Evolutionary conservation across 2,888 invertebrate genomes (phyloP), one percentile per base, ranked within the genome.

Genomic region (Lamproptera curius): DNA sequence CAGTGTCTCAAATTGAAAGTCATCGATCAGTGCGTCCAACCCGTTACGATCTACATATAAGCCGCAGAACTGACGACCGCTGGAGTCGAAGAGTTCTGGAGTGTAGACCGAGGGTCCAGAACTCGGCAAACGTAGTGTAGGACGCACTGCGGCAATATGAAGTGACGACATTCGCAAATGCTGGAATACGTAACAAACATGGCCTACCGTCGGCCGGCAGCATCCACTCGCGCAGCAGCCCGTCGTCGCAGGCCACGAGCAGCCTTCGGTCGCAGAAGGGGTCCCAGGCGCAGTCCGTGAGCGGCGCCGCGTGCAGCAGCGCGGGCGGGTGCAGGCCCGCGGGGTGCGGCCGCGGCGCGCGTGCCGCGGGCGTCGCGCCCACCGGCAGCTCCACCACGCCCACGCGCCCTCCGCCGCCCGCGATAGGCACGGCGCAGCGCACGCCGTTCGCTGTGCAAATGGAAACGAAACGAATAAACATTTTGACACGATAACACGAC

Each of bases 271-370:
- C 89, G 74, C 96, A 90, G 79, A 97, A 97, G 1, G 98, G 98
- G 89, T 98, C 97, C 95, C 96, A 98, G 48, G 93, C 92, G 82
- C 98, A 96, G 83, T 98, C 98, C 90, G 95, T 94, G 28, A 97
- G 92, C 61, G 93, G 94, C 59, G 93, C 93, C 44, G 96, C 94
- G 78, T 98, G 97, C 51, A 97, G 94, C 61, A 98, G 82, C n/a
- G 96, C 95, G 26, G 95, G 94, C 92, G 93, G 16, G 93, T 95
- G 52, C 93, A 95, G 95, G 1, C 93, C 92, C 43, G 95, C 78
- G 56, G 94, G 91, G 6, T 94, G 94, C 0, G 93, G 90, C 65
- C 93, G 92, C 1, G 68, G 54, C 0, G 72, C 70, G 8, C 20
- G 42, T 0, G 78, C 53, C 1, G 28, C 44, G 5, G 63, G 58